Evolutionary conservation across 53 echinoderm and acorn worm species (phyloP), one percentile per base, ranked within the genome.

Genomic region (Actinopyga echinites): DNA sequence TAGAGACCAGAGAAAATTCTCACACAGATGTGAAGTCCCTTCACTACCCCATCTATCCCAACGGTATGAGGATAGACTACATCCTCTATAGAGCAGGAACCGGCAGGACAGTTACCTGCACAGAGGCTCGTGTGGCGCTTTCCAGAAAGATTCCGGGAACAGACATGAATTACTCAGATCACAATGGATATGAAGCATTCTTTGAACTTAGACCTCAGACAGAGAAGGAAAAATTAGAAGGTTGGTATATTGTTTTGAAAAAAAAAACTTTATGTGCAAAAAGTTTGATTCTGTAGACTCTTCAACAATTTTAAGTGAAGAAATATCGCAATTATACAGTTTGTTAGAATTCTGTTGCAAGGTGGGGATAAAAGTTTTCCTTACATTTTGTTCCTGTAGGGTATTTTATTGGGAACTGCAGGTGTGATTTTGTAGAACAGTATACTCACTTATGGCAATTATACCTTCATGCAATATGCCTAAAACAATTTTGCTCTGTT

Each of bases 1-100:
- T 66, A 26, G 83, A 79, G 64, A 84, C 68, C 33, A 60, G 30
- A 45, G 87, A 79, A 23, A 91, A 91, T 37, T n/a, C 38, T 23
- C 63, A 82, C 42, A 74, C 77, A 2, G 30, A 23, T 12, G 52
- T 54, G 19, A 52, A 64, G 28, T 54, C 81, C 1, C 61, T 82
- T 8, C 80, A 66, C 67, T 89, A 92, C 77, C 65, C 54, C 44
- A 77, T 79, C 29, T 80, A 78, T 0, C 29, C 80, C 13, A 52
- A 87, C 8, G 93, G 92, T n/a, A 84, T 71, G 57, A 52, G 93
- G 57, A 96, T 96, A 12, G 97, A 96, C 56, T 96, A 90, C 78
- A 84, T 94, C 40, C 19, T 94, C 56, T 96, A 92, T 83, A 80
- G 69, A 73, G 54, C 65, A 1, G 35, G 82, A 56, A 67, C 49